phyloP scores from a whole-genome alignment of 2,797 vertebrate genomes.

The Sarcophilus harrisii region DNA sequence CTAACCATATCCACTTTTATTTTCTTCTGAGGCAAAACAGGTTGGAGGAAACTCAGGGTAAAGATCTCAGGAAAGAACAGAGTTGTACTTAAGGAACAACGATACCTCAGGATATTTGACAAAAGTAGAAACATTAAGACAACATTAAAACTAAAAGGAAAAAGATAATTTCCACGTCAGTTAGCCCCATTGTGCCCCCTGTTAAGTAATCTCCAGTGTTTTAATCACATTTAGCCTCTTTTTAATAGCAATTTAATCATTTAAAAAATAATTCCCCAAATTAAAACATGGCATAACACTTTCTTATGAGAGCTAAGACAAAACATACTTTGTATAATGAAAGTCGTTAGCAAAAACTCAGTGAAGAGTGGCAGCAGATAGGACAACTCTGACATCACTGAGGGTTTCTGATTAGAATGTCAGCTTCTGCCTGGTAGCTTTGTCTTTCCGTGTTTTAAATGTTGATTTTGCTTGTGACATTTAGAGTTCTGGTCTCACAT shows the following conservation, averaged over 20 bases:
- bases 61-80: conserved; percentile 44
- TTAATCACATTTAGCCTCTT: background rate
- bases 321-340: conserved; percentile 21
- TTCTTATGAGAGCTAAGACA: conserved; percentile 22
- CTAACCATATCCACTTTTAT: background rate
- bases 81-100: conserved; percentile 29
- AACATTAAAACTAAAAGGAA: conserved; percentile 34
- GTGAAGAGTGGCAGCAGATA: background rate
- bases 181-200: background rate
- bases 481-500: conserved; percentile 34
- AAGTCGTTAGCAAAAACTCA: conserved; percentile 21
- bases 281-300: conserved; percentile 24
- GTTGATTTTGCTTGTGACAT: conserved; percentile 55
- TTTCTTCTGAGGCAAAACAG: conserved; percentile 19
- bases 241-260: background rate
- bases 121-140: background rate
- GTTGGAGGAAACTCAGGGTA: conserved; percentile 51
- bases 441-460: conserved; percentile 55
- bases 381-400: conserved; percentile 15
- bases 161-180: conserved; percentile 50
- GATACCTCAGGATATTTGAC: conserved; percentile 1
- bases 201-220: conserved; percentile 20
- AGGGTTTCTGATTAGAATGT: conserved; percentile 49
- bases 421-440: conserved; percentile 30
- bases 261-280: conserved; percentile 27